Evolutionary conservation across 2,888 invertebrate species (phyloP).

Genomic region (Julus scandinavius): DNA sequence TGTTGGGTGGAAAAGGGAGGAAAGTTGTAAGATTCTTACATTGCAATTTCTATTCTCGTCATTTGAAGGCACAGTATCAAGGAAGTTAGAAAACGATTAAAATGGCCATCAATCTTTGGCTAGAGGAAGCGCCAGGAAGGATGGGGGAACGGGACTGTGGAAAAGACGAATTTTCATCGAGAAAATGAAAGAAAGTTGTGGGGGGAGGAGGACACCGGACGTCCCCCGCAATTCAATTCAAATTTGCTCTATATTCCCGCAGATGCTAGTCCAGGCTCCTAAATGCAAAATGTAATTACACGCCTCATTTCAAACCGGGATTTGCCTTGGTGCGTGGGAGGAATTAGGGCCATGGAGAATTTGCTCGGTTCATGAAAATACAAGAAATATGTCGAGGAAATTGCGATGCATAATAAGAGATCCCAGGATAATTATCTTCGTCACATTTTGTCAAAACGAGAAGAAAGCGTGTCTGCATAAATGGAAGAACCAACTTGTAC

Average conservation of each 20-base stretch:
- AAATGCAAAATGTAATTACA: constrained; percentile 35
- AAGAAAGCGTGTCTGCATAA: not conserved
- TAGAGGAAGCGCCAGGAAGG: constrained; percentile 14
- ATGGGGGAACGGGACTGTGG: not conserved
- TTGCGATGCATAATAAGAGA: not conserved
- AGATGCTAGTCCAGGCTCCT: constrained; percentile 6
- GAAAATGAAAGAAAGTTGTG: not conserved
- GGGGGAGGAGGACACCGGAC: not conserved
- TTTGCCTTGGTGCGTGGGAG: constrained; percentile 27
- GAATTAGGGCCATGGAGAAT: not conserved
- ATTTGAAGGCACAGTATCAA: not conserved
- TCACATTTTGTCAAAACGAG: not conserved
- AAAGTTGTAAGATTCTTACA: not conserved
- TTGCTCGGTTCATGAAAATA: not conserved
- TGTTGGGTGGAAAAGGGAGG: not conserved
- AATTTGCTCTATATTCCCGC: not conserved
- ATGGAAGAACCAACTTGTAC: too few relatives aligned
- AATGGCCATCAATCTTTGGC: constrained; percentile 42
- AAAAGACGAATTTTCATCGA: constrained; percentile 4
- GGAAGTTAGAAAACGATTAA: constrained; percentile 38
- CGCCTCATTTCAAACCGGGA: constrained; percentile 30
- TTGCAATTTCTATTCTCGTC: constrained; percentile 20
- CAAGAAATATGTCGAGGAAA: constrained; percentile 30
- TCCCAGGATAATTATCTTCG: constrained; percentile 1
- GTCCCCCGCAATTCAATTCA: constrained; percentile 31